Evolutionary conservation across 2,888 invertebrate genomes (phyloP).

Genomic region (Apotomis turbidana): DNA sequence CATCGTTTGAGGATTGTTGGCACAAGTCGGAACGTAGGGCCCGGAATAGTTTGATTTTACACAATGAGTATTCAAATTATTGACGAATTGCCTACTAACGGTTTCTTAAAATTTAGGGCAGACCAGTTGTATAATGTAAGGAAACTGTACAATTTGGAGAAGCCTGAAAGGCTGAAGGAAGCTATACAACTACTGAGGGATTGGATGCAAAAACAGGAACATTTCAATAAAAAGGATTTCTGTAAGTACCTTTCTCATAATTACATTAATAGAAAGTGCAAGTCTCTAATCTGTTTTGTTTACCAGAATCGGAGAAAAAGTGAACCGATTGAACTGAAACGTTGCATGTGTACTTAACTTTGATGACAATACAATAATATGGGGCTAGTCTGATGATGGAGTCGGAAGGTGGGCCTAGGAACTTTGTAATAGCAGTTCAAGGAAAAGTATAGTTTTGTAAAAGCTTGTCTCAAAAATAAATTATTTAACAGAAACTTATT

Average conservation of each 20-base stretch:
- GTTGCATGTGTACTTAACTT: no score
- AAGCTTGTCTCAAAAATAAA: no score
- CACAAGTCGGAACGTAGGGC: neutral
- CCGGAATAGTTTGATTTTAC: neutral
- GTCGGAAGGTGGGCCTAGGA: no score
- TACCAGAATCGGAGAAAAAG: no score
- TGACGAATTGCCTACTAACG: constrained; percentile 32
- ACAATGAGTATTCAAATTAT: neutral
- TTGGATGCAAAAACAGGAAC: constrained; percentile 51
- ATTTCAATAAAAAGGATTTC: constrained; percentile 47
- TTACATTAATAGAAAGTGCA: no score
- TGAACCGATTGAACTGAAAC: no score
- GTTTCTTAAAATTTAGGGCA: constrained; percentile 47
- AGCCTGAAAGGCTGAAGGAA: constrained; percentile 53
- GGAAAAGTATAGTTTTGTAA: no score
- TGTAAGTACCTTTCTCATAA: constrained; percentile 41
- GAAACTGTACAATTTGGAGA: constrained; percentile 49
- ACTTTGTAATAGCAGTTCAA: no score
- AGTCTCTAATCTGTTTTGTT: no score
- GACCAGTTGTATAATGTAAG: constrained; percentile 50
- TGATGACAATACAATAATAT: no score
- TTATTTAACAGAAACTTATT: no score
- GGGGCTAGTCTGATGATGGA: no score
- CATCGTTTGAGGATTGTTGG: neutral
- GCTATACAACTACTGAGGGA: constrained; percentile 55